Evolutionary conservation across 2,888 invertebrate genomes (phyloP).

Genomic region (Nomada fabriciana): DNA sequence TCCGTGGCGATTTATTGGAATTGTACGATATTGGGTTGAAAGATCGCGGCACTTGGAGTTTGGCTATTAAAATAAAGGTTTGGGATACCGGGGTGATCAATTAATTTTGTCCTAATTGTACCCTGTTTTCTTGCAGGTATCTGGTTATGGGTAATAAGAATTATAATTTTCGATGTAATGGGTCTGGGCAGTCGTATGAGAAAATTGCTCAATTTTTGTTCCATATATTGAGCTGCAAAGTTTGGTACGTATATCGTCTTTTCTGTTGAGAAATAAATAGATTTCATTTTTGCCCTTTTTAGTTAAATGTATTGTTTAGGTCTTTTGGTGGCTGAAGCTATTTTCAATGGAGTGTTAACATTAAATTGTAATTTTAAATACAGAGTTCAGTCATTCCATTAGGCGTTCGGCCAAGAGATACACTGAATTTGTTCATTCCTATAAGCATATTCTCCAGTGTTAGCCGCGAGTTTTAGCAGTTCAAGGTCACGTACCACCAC

Average conservation of each 20-base stretch:
- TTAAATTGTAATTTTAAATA: too few species aligned
- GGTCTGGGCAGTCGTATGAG: background rate
- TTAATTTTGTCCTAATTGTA: too few species aligned
- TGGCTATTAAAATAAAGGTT: background rate
- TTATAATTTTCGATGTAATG: too few species aligned
- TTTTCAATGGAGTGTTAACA: too few species aligned
- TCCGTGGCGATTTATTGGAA: constrained; percentile 9
- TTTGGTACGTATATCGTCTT: background rate
- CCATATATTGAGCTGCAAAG: background rate
- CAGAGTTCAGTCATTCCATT: too few species aligned
- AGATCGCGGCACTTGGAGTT: background rate
- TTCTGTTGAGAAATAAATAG: background rate
- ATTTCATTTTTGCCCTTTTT: too few species aligned
- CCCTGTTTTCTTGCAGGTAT: too few species aligned
- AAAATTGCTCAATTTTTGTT: background rate
- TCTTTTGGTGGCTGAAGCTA: too few species aligned
- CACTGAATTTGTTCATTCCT: too few species aligned
- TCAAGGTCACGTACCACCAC: background rate
- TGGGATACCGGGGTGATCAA: background rate
- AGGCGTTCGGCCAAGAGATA: too few species aligned
- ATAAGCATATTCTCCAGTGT: background rate
- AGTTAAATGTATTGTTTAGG: too few species aligned
- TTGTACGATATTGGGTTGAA: constrained; percentile 17
- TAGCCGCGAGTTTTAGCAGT: background rate
- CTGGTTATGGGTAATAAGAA: too few species aligned